Base-by-base conservation (phyloP, 2,888 invertebrate species). In the Drosophila monieri region DNA sequence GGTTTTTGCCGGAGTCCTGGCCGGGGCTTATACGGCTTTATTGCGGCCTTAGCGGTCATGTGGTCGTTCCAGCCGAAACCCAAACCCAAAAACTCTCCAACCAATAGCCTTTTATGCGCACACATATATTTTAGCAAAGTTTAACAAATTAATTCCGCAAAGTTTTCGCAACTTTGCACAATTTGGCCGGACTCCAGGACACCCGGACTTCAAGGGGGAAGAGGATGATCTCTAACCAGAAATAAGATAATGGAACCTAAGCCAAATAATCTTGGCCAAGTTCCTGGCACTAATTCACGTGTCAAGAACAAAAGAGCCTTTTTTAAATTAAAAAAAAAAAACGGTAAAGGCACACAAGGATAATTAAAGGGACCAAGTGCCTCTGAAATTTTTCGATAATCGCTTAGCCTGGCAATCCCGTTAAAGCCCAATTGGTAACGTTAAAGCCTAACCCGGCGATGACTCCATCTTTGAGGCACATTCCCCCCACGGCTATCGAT, bases 11-110 rank as follows among this genome's bases (percentile, higher is more conserved):
- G 58, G 55, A 27, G 27, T 61, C 56, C 69, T 54, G 71, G 53
- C 73, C 77, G 71, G 64, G 78, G 80, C 81, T 85, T 84, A 83
- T 83, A 80, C 84, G 81, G 86, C 80, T 68, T 83, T 83, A 85
- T 78, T 83, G 86, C 84, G 80, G 81, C 83, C 81, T 84, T 85
- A 74, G 80, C 73, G 83, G 85, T 76, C 54, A 53, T 41, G 58
- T 14, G 43, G 62, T 27, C 57, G 46, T 52, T 21, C 21, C 43
- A 43, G 37, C 30, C 25, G 46, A 32, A n/a, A 27, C 25, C 39
- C 25, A 46, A 18, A 8, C 56, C 9, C 23, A 35, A 46, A 43
- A 41, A 6, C 43, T 37, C 43, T 37, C 41, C 21, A 27, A n/a
- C 37, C 59, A 35, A n/a, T 44, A 21, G 12, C 43, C 39, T 51